A percentile compares a stretch with the other conserved stretches of the same genome.
Evolutionary conservation across 2,113 vertebrate species (phyloP).

Genomic region (Phalacrocorax aristotelis): DNA sequence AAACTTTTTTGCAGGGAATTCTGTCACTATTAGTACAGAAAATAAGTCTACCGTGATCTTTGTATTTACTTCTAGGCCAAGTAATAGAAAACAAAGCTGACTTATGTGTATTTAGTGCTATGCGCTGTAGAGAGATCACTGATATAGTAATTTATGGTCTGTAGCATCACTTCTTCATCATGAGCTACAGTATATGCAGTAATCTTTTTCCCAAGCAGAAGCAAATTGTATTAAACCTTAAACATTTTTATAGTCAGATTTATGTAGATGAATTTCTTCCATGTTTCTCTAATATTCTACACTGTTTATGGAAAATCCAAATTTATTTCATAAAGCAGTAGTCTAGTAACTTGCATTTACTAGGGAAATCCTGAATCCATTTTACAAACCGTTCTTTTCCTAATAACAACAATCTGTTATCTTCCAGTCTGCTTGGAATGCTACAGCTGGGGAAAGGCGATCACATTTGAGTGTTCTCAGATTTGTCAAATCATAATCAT

Average conservation of each 20-base stretch:
- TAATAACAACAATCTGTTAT: background rate
- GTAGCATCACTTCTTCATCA: background rate
- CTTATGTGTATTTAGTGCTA: background rate
- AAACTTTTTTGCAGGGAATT: slow-evolving; percentile 1
- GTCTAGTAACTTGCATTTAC: background rate
- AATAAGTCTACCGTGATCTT: background rate
- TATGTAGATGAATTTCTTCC: background rate
- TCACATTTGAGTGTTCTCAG: background rate
- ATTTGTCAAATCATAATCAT: background rate
- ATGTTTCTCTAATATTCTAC: background rate
- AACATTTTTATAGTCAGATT: background rate
- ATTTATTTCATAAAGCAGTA: background rate
- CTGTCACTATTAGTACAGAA: background rate
- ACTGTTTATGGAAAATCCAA: background rate
- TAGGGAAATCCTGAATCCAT: background rate
- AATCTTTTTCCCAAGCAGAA: background rate
- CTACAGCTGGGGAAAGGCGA: background rate
- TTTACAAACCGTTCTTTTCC: background rate
- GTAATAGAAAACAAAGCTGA: background rate
- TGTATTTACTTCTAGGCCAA: background rate
- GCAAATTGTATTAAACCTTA: background rate
- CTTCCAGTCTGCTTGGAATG: background rate
- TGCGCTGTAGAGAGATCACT: background rate
- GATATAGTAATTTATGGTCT: background rate
- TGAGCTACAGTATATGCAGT: background rate